These are phyloP conservation scores for Platycercus adscitus DNA, from an alignment of 2,113 vertebrate species.

Conservation along the genomic window DNA sequence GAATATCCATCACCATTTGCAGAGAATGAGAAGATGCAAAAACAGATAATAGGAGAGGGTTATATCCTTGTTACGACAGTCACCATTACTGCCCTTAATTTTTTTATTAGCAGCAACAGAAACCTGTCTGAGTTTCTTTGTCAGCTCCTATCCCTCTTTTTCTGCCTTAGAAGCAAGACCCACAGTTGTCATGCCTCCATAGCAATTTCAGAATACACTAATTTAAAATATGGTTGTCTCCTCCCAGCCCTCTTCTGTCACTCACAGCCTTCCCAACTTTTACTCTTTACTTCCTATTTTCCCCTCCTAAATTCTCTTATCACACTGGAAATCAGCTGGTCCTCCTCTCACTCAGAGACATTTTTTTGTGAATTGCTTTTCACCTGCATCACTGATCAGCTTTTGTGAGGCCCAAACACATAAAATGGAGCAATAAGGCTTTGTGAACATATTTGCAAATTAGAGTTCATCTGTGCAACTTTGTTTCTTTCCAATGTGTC, in stretches of 20 bases:
- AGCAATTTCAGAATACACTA: background rate
- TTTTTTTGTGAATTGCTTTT: background rate
- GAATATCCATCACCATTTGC: background rate
- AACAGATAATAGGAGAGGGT: background rate
- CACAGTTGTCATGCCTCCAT: background rate
- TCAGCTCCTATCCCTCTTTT: background rate
- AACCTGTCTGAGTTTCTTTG: background rate
- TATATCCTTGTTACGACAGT: background rate
- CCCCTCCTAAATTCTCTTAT: background rate
- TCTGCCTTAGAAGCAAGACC: background rate
- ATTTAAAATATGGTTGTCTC: background rate
- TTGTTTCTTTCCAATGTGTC: background rate
- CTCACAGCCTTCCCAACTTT: accelerated
- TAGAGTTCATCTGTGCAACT: background rate
- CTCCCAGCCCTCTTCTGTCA: background rate
- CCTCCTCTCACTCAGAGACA: background rate
- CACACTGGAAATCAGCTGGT: background rate
- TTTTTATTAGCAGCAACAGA: background rate
- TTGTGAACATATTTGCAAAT: background rate
- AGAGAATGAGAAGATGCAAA: background rate
- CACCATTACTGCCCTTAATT: background rate
- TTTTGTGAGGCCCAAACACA: background rate
- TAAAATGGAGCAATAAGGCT: background rate
- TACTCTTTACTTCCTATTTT: background rate
- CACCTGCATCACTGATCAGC: background rate